These are phyloP conservation scores for Cephus spinipes DNA, from an alignment of 2,888 invertebrate genomes.

Conservation along the genomic window DNA sequence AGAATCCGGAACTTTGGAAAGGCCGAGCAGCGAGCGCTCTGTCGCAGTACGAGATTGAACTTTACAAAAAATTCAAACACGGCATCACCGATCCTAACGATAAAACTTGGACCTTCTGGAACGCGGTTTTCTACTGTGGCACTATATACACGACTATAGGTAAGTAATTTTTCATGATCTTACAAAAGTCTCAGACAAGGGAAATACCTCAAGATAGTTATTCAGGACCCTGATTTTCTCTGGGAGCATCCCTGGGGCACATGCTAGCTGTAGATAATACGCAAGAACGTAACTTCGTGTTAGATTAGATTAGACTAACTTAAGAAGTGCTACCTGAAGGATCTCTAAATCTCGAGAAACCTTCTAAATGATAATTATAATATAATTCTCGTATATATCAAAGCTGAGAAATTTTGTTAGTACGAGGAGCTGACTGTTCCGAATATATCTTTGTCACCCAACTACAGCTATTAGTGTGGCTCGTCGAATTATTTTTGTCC, in stretches of 20 bases:
- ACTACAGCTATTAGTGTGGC: background rate
- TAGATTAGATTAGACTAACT: background rate
- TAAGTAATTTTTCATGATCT: slow-evolving; percentile 64
- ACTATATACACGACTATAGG: slow-evolving; percentile 93
- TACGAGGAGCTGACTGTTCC: background rate
- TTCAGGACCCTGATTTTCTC: background rate
- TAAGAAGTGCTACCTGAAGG: background rate
- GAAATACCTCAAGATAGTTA: no score
- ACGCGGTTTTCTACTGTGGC: slow-evolving; percentile 87
- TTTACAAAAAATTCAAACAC: slow-evolving; percentile 69
- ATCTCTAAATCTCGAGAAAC: background rate
- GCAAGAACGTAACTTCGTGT: background rate
- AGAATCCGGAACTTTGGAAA: slow-evolving; percentile 67
- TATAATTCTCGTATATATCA: background rate
- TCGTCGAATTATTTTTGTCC: background rate
- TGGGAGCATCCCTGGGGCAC: background rate
- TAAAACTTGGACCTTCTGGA: slow-evolving; percentile 85
- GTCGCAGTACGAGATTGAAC: slow-evolving; percentile 70
- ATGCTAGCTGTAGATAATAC: background rate
- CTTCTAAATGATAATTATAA: background rate
- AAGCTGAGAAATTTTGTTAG: background rate
- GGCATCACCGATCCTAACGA: slow-evolving; percentile 66
- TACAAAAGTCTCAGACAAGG: background rate
- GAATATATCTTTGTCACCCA: background rate
- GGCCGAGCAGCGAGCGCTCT: slow-evolving; percentile 68